Evolutionary conservation across 2,113 vertebrate genomes (phyloP).

Genomic region (Cettia cetti): DNA sequence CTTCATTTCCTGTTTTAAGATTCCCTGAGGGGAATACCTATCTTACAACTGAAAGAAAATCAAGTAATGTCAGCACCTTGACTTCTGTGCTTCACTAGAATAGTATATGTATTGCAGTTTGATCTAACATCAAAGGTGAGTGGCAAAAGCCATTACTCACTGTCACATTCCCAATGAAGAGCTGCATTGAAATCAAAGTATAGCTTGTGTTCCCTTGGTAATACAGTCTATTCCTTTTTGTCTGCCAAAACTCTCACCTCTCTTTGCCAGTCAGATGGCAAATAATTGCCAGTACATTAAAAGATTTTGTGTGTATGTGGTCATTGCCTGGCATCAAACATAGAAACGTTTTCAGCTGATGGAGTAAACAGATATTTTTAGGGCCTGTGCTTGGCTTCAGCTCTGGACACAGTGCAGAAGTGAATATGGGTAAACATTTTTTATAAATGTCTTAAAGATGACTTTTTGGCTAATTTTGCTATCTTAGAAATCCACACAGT

Average conservation of each 20-base stretch:
- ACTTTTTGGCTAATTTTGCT: not conserved
- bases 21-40: not conserved
- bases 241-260: not conserved
- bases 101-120: not conserved
- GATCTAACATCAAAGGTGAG: not conserved
- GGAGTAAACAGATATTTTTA: not conserved
- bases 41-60: not conserved
- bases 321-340: not conserved
- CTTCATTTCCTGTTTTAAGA: not conserved
- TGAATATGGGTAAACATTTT: not conserved
- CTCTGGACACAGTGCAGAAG: not conserved
- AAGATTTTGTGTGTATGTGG: not conserved
- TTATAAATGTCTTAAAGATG: not conserved
- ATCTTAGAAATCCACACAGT: not conserved
- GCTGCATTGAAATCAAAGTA: not conserved
- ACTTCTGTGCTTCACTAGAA: not conserved
- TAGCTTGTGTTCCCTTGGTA: not conserved
- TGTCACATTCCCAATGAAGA: not conserved
- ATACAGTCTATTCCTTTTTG: not conserved
- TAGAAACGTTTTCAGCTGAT: not conserved
- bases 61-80: not conserved
- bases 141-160: not conserved
- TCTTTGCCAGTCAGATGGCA: not conserved
- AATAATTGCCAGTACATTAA: not conserved
- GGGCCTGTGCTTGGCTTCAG: not conserved